These are phyloP conservation scores for Ennomos quercinarius DNA, from an alignment of 2,888 invertebrate genomes.

Conservation along the genomic window DNA sequence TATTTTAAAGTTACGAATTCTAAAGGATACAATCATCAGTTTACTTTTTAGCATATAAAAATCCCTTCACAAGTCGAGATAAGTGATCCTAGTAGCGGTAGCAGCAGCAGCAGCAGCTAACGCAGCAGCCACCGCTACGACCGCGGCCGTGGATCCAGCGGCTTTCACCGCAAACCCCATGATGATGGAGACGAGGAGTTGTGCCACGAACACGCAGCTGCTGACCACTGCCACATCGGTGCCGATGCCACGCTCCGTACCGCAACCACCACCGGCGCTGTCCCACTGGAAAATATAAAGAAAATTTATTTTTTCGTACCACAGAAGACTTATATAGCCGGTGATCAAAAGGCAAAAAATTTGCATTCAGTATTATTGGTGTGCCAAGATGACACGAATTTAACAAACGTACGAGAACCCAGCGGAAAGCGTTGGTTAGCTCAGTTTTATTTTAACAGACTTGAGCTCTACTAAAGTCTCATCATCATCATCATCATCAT, in stretches of 20 bases:
- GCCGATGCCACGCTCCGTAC: constrained; percentile 93
- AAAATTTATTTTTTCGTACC: no score
- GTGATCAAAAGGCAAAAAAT: no score
- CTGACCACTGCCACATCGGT: constrained; percentile 98
- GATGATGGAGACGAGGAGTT: constrained; percentile 94
- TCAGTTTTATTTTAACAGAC: no score
- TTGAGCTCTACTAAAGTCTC: no score
- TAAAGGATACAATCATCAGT: no score
- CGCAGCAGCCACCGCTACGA: constrained; percentile 93
- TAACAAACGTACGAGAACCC: no score
- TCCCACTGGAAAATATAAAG: constrained; percentile 67
- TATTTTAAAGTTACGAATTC: no score
- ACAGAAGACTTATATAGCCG: no score
- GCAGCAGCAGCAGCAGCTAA: constrained; percentile 94
- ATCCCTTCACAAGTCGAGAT: constrained; percentile 90
- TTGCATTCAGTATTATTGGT: no score
- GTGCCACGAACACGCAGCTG: constrained; percentile 98
- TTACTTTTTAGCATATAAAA: neutral
- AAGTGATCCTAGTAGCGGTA: constrained; percentile 94
- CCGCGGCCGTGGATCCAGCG: constrained; percentile 94
- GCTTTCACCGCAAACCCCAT: constrained; percentile 93
- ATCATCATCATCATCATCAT: no score
- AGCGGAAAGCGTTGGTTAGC: no score
- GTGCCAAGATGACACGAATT: no score
- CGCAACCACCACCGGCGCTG: constrained; percentile 74